Evolutionary conservation across 2,888 invertebrate genomes (phyloP).

Genomic region (Pharmacophagus antenor): DNA sequence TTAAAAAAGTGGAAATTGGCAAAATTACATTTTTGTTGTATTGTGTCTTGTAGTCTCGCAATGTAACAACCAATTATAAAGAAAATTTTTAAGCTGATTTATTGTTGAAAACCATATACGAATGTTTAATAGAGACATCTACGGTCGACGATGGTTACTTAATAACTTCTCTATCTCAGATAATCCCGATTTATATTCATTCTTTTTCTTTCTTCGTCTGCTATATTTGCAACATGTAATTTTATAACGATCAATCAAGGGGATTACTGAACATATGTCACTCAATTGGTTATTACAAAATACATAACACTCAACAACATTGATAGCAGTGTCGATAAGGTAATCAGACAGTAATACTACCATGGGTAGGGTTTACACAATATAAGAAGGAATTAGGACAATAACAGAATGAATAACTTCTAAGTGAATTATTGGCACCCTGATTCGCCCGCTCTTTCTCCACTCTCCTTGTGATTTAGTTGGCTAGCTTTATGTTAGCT

Average conservation of each 20-base stretch:
- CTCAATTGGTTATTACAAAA: conserved; percentile 50
- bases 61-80: no score
- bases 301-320: conserved; percentile 49
- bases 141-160: neutral
- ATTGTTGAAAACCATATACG: no score
- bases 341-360: conserved; percentile 58
- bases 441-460: no score
- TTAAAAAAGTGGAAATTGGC: no score
- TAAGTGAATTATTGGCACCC: no score
- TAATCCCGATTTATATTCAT: neutral
- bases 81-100: no score
- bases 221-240: conserved; percentile 8
- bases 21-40: no score
- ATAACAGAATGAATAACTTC: no score
- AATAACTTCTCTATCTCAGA: neutral
- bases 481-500: no score
- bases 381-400: neutral
- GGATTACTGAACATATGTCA: conserved; percentile 41
- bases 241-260: conserved; percentile 49
- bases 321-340: conserved; percentile 67
- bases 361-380: conserved; percentile 32
- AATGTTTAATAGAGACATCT: no score
- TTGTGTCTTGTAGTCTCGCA: no score
- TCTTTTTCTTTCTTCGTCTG: neutral
- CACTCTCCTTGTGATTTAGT: no score